Base-by-base conservation (phyloP, 1,140 invertebrate genomes). In the Drosophila kohkoa region DNA sequence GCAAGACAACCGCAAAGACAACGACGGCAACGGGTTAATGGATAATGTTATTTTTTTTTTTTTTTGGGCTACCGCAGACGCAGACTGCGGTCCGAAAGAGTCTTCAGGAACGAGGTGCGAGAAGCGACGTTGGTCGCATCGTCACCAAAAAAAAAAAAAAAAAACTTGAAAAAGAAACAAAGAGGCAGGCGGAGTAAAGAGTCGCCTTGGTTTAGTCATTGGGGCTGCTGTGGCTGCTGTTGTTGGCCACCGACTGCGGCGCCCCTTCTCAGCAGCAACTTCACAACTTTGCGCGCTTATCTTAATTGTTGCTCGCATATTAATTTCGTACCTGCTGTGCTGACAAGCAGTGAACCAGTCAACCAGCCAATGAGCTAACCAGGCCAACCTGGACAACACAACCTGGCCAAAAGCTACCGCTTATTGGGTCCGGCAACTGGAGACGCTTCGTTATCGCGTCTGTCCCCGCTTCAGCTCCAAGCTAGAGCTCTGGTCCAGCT, bases 271-370 rank as follows among this genome's bases (percentile, higher is more conserved):
- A 60, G 68, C 63, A 85, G 75, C 79, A 64, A 79, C 80, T 87
- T 87, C 83, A 87, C 82, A 87, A 90, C 73, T 90, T 90, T 82
- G 82, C 77, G 87, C 87, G 87, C 87, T 90, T 90, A 90, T 90
- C 87, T 90, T 90, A 90, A 90, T 90, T 90, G 87, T 90, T 90
- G 87, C 82, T 90, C 87, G 87, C 87, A 90, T 90, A 90, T 90
- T 90, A 90, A 90, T 90, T 90, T 90, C 87, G 79, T 87, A 90
- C 87, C 87, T 90, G 87, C 87, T 90, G 87, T 74, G 86, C 82
- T 80, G 83, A 80, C 85, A 75, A 75, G 67, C 66, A 30, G 67
- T 52, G 55, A 74, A 69, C 65, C 64, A 72, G 32, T 58, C 63
- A 79, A 76, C 28, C 74, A 52, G 35, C 16, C 35, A 69, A 45